These are phyloP conservation scores for Drosophila testacea DNA, from an alignment of 2,888 invertebrate genomes.

Conservation along the genomic window DNA sequence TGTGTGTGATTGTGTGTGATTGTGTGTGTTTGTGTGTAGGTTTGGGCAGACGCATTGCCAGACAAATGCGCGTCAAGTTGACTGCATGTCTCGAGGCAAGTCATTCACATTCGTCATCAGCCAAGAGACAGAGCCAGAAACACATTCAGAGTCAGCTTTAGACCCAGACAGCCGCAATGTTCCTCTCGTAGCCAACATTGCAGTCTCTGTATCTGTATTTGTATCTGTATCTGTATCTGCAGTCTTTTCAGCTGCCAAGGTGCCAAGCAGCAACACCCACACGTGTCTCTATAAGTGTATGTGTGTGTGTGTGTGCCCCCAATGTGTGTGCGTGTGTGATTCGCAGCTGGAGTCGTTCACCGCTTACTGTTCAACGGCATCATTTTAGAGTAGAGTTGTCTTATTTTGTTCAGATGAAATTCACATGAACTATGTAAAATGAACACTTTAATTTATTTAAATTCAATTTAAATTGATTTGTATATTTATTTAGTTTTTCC, in stretches of 20 bases:
- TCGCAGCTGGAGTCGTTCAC: constrained; percentile 66
- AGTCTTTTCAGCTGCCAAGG: constrained; percentile 59
- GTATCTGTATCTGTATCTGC: not conserved
- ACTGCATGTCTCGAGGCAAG: constrained; percentile 80
- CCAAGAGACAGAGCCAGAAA: constrained; percentile 17
- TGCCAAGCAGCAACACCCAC: constrained; percentile 73
- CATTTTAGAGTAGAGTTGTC: constrained; percentile 23
- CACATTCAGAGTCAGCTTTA: constrained; percentile 1
- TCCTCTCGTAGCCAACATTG: constrained; percentile 22
- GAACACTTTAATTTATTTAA: too few species aligned
- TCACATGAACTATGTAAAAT: too few species aligned
- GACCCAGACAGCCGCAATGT: constrained; percentile 48
- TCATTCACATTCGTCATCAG: constrained; percentile 80
- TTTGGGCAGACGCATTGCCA: constrained; percentile 76
- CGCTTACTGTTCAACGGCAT: constrained; percentile 28
- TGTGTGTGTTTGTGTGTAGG: constrained; percentile 48
- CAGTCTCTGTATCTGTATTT: not conserved
- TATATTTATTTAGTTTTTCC: too few species aligned
- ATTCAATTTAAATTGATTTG: too few species aligned
- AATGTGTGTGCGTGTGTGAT: constrained; percentile 14
- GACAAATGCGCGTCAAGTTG: constrained; percentile 81
- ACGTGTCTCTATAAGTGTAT: constrained; percentile 20
- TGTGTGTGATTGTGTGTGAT: constrained; percentile 12
- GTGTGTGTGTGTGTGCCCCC: constrained; percentile 16
- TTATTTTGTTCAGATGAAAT: too few species aligned